A percentile compares a stretch with the other conserved stretches of the same genome.
Evolutionary conservation across 2,888 invertebrate species (phyloP).

Genomic region (Ditula angustiorana): DNA sequence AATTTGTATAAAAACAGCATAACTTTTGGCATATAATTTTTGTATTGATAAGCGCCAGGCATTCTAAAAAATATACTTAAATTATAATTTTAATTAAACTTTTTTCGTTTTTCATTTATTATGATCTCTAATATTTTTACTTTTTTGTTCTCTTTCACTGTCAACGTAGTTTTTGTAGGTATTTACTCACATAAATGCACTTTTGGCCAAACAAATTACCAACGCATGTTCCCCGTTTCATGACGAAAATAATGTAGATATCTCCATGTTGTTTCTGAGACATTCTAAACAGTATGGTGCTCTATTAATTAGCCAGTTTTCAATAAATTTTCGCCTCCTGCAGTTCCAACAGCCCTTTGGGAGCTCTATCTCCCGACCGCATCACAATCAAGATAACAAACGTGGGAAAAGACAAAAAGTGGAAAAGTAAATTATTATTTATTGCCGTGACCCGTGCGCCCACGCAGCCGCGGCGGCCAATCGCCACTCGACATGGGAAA

Average conservation of each 20-base stretch:
- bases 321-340: conserved; percentile 17
- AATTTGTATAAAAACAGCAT: too few species aligned
- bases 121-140: too few species aligned
- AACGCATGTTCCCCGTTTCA: too few species aligned
- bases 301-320: not conserved
- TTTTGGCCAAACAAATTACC: too few species aligned
- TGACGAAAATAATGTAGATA: not conserved
- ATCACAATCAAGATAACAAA: conserved; percentile 30
- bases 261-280: not conserved
- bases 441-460: conserved; percentile 56
- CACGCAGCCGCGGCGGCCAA: conserved; percentile 54
- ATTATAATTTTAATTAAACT: too few species aligned
- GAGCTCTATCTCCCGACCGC: conserved; percentile 1
- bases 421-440: conserved; percentile 58
- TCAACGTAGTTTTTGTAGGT: too few species aligned
- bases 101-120: too few species aligned
- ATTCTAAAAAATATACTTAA: too few species aligned
- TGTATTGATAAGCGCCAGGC: too few species aligned
- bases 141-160: too few species aligned
- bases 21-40: too few species aligned
- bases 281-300: conserved; percentile 8
- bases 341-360: conserved; percentile 13
- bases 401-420: conserved; percentile 39
- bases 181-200: too few species aligned
- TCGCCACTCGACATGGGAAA: conserved; percentile 62